These are phyloP conservation scores for Ips nitidus DNA, from an alignment of 1,140 invertebrate genomes.

Conservation along the genomic window DNA sequence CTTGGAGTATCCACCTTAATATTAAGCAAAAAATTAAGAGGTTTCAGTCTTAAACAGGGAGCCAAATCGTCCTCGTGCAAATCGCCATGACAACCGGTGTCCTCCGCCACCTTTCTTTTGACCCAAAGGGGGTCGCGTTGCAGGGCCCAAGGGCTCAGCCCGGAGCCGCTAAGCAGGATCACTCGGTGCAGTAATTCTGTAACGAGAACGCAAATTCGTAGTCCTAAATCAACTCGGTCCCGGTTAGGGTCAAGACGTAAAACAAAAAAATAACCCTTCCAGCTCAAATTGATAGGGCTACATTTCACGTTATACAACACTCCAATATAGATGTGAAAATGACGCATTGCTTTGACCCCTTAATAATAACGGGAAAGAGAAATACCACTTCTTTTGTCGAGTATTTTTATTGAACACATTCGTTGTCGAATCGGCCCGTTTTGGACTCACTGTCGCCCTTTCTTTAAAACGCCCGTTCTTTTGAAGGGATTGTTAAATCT, in stretches of 20 bases:
- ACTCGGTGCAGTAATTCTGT: slow-evolving; percentile 87
- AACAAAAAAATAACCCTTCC: too few relatives aligned
- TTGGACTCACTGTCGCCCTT: neutral
- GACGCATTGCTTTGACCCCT: neutral
- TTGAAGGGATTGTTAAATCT: slow-evolving; percentile 19
- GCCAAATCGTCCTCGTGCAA: slow-evolving; percentile 77
- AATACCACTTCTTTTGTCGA: slow-evolving; percentile 6
- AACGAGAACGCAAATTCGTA: slow-evolving; percentile 46
- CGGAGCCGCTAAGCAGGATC: slow-evolving; percentile 92
- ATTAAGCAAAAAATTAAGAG: slow-evolving; percentile 69
- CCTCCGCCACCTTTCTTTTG: slow-evolving; percentile 76
- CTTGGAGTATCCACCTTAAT: slow-evolving; percentile 72
- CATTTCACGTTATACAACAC: too few relatives aligned
- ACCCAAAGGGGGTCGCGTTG: slow-evolving; percentile 82
- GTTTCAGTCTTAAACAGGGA: slow-evolving; percentile 76
- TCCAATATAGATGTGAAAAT: slow-evolving; percentile 1
- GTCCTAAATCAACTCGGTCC: neutral
- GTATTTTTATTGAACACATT: slow-evolving; percentile 12
- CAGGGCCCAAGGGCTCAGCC: slow-evolving; percentile 90
- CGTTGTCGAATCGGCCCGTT: neutral
- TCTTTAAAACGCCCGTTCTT: slow-evolving; percentile 5
- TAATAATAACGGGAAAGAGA: neutral
- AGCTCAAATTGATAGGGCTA: too few relatives aligned
- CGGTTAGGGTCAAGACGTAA: too few relatives aligned
- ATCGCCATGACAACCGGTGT: slow-evolving; percentile 77